A percentile compares a stretch with the other conserved stretches of the same genome.
Conservation (phyloP, 2,888 invertebrate species). For the Eustalomyia histrio region DNA sequence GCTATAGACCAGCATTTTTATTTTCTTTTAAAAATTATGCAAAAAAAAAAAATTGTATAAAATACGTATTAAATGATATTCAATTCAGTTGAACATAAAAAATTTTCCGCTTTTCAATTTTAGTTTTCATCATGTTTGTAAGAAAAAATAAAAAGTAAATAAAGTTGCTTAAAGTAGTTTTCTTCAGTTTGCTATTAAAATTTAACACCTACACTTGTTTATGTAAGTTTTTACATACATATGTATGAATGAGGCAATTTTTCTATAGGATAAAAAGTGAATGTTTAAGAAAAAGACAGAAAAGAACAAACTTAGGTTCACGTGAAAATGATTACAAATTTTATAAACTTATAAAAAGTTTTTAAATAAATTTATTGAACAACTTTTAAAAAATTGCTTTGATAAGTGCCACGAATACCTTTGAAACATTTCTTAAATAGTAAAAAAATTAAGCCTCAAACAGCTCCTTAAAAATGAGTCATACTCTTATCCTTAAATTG, state of each 20-base stretch:
- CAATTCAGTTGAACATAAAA: slow-evolving; percentile 24
- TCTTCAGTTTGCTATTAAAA: neutral
- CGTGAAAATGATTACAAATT: neutral
- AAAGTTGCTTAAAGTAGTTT: neutral
- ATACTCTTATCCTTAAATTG: no score
- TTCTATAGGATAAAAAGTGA: slow-evolving; percentile 19
- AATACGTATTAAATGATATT: slow-evolving; percentile 12
- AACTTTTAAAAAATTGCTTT: no score
- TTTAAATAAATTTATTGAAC: no score
- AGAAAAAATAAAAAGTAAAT: slow-evolving; percentile 16
- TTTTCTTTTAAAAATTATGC: neutral
- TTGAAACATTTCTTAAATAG: no score
- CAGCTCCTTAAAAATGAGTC: no score
- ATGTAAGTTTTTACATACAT: neutral
- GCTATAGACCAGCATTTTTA: slow-evolving; percentile 9
- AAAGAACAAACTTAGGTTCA: slow-evolving; percentile 3
- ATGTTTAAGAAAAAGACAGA: neutral
- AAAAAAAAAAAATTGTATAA: slow-evolving; percentile 10
- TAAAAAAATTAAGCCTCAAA: no score
- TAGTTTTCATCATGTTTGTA: slow-evolving; percentile 40
- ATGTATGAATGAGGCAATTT: slow-evolving; percentile 21
- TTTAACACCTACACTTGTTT: slow-evolving; percentile 45
- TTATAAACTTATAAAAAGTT: no score
- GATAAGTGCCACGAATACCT: no score
- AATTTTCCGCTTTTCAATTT: slow-evolving; percentile 42